Evolutionary conservation across 2,113 vertebrate genomes (phyloP).

Genomic region (Ochotona princeps): DNA sequence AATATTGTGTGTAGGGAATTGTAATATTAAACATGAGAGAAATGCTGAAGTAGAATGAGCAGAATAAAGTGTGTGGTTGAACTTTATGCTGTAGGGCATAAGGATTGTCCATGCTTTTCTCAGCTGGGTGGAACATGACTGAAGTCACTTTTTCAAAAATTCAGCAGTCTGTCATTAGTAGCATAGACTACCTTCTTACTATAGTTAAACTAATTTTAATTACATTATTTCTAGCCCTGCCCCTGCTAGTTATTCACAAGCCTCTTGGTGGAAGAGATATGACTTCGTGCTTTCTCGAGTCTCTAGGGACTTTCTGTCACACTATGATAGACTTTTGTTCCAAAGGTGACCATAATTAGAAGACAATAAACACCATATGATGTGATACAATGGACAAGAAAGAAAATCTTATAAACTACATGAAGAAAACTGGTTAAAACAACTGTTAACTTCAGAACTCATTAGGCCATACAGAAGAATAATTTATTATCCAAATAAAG

Average conservation of each 20-base stretch:
- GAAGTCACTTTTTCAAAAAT: conserved; percentile 35
- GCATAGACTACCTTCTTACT: background rate
- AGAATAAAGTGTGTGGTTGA: background rate
- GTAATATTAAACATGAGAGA: background rate
- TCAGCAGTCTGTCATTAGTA: conserved; percentile 3
- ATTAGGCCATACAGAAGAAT: background rate
- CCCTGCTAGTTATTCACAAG: background rate
- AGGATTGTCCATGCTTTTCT: background rate
- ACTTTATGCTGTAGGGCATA: background rate
- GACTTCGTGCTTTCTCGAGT: background rate
- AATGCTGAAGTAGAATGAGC: background rate
- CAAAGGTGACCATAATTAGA: background rate
- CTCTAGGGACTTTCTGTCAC: background rate
- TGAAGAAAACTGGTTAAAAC: background rate
- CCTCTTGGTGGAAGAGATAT: background rate
- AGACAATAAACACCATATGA: background rate
- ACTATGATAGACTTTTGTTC: background rate
- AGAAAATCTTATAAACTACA: background rate
- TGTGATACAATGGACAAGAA: background rate
- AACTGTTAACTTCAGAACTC: background rate
- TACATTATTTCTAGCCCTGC: background rate
- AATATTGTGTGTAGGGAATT: background rate
- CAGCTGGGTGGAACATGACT: background rate
- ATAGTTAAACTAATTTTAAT: conserved; percentile 9
- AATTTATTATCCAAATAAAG: background rate